Percentiles rank a stretch among this genome's conserved stretches.
Evolutionary conservation across 1,140 invertebrate species (phyloP).

Genomic region (Acyrthosiphon pisum): DNA sequence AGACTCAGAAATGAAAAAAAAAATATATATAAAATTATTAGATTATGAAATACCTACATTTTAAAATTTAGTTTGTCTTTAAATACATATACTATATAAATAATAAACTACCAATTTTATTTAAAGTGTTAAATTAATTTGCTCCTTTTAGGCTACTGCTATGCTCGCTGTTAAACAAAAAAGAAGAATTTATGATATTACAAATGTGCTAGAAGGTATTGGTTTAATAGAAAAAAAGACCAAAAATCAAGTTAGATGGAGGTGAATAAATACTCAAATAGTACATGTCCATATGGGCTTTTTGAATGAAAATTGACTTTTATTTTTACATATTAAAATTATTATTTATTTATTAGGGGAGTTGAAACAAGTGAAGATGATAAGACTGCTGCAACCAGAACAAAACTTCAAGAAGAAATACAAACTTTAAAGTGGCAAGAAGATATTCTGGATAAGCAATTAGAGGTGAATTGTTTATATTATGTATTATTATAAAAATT

Average conservation of each 20-base stretch:
- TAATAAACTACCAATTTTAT: neutral
- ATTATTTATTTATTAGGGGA: conserved; percentile 20
- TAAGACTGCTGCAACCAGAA: conserved; percentile 45
- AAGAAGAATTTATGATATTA: conserved; percentile 98
- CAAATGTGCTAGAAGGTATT: conserved; percentile 99
- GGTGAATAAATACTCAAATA: conserved; percentile 47
- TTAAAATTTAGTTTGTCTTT: neutral
- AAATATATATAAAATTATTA: neutral
- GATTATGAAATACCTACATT: neutral
- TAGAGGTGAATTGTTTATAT: conserved; percentile 22
- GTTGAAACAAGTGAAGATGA: conserved; percentile 52
- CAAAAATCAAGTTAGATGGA: conserved; percentile 97
- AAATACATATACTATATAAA: neutral
- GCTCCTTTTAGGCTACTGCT: conserved; percentile 78
- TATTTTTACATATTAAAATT: neutral
- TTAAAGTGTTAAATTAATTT: neutral
- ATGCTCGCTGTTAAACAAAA: conserved; percentile 91
- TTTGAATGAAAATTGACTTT: neutral
- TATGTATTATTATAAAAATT: no score
- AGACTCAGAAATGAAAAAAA: neutral
- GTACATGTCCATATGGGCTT: neutral
- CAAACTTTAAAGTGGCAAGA: conserved; percentile 55
- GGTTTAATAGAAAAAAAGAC: conserved; percentile 97
- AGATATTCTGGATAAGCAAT: conserved; percentile 50
- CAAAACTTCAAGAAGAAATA: conserved; percentile 55